A percentile compares a stretch with the other conserved stretches of the same genome.
Conservation (phyloP, 2,113 vertebrate species). For the Myocastor coypus region DNA sequence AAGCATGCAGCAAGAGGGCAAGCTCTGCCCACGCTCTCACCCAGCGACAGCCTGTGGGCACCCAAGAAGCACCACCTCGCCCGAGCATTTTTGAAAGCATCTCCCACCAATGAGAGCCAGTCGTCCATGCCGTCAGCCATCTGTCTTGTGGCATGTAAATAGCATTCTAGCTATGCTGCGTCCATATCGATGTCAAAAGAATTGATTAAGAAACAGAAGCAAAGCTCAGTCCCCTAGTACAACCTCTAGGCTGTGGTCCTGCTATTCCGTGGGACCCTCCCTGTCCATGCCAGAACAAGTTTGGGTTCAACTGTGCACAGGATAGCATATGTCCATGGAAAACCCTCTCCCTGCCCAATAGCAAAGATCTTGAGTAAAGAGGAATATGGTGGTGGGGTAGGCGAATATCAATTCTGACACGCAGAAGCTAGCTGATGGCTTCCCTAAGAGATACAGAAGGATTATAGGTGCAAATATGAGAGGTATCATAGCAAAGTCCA, state of each 20-base stretch:
- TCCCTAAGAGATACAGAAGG: not conserved
- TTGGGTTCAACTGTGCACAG: not conserved
- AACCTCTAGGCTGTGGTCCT: fast-evolving
- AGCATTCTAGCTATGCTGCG: not conserved
- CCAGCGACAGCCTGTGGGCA: too few relatives aligned
- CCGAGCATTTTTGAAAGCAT: not conserved
- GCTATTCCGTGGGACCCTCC: not conserved
- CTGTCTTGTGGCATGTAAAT: not conserved
- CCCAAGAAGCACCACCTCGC: not conserved
- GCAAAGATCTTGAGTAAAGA: not conserved
- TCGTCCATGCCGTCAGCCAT: not conserved
- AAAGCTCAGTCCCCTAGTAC: not conserved
- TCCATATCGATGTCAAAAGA: not conserved
- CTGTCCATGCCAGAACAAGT: fast-evolving
- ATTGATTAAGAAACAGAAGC: not conserved
- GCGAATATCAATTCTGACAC: not conserved
- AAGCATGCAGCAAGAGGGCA: not conserved
- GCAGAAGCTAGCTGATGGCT: not conserved
- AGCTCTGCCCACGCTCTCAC: not conserved
- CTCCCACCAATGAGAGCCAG: not conserved
- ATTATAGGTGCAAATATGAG: not conserved
- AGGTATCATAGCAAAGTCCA: not conserved
- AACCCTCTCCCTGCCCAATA: not conserved
- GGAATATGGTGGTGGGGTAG: not conserved
- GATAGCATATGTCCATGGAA: not conserved